Base-by-base conservation (phyloP, 1,140 invertebrate genomes). In the Hycleus phaleratus region DNA sequence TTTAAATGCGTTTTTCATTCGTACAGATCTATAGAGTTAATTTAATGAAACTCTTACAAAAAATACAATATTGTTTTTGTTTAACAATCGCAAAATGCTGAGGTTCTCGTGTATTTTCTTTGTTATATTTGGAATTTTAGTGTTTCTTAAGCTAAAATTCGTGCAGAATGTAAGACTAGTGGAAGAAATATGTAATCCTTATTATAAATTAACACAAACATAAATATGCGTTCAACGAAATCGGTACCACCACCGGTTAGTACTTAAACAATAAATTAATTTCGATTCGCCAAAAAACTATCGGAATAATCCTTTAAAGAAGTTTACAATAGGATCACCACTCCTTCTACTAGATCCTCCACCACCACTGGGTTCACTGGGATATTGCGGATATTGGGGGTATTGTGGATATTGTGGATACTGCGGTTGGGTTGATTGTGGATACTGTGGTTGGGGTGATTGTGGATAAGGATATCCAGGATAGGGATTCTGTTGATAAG, bases 241-340 rank as follows among this genome's bases (percentile, higher is more conserved):
- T 26, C 40, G 26, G 46, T 52, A 50, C 46, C 44, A 25, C 51
- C 43, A 52, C 48, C 48, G 26, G 48, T 39, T 40, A 50, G 26
- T 32, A 46, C 26, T 42, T 38, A 57, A 24, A 55, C 3, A 38
- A 46, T 32, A 38, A 40, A n/a, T 47, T 12, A 49, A n/a, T 38
- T 11, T 46, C 6, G 18, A 18, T 18, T 18, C 18, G 18, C 18
- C 10, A 8, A 25, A 47, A 10, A 39, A 24, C 1, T 38, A 55
- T 12, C 11, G 65, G 48, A 69, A 69, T n/a, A 69, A 50, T 52
- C 64, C 65, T 46, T 57, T 65, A 39, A 69, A 69, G 39, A 69
- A 66, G 59, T 67, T 67, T 4, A 56, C 59, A 39, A 69, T 67
- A 9, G 67, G 65, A 57, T 69, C 67, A 40, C 57, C 48, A 39